These are phyloP conservation scores for Mungos mungo DNA, from an alignment of 2,113 vertebrate species.

Conservation along the genomic window DNA sequence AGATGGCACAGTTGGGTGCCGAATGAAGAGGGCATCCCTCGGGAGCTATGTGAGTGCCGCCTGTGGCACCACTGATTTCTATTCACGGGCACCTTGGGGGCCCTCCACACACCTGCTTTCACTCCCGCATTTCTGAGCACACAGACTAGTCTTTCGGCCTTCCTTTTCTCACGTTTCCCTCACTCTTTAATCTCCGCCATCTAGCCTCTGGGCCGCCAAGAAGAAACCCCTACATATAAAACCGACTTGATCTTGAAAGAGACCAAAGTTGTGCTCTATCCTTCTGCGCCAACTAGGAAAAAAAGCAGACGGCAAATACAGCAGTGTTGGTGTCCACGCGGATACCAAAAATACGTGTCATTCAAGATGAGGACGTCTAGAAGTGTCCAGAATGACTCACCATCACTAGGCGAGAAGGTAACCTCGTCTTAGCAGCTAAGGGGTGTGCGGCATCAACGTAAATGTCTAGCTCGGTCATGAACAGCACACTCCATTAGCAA, in stretches of 20 bases:
- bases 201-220: not conserved
- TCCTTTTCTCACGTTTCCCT: not conserved
- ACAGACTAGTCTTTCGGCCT: not conserved
- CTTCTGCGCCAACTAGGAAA: not conserved
- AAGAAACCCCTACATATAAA: not conserved
- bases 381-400: not conserved
- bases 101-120: too few species aligned
- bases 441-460: fast-evolving
- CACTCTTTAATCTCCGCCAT: not conserved
- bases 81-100: fast-evolving
- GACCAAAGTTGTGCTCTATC: not conserved
- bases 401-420: not conserved
- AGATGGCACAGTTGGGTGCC: fast-evolving
- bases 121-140: not conserved
- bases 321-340: too few species aligned
- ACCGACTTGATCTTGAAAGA: not conserved
- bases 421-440: fast-evolving
- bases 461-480: not conserved
- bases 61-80: not conserved
- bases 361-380: not conserved
- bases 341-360: not conserved
- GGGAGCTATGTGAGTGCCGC: too few species aligned
- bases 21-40: fast-evolving
- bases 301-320: not conserved
- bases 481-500: not conserved